Evolutionary conservation across 2,797 vertebrate genomes (phyloP).

Genomic region (Galagoides demidoff): DNA sequence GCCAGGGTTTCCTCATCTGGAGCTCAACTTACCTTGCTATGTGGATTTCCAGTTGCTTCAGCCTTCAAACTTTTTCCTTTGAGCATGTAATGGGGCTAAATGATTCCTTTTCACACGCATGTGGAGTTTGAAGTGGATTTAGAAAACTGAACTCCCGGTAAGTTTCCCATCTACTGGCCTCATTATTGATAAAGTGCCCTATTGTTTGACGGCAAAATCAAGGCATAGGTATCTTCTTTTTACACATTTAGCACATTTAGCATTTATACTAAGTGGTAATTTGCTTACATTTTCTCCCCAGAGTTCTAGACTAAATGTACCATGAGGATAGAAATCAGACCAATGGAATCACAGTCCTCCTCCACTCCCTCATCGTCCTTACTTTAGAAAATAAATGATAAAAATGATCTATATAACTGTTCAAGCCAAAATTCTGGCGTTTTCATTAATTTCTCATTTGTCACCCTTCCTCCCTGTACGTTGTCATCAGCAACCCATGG

Average conservation of each 20-base stretch:
- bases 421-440: neutral
- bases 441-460: neutral
- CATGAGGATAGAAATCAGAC: neutral
- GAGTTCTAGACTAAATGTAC: neutral
- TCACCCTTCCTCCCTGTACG: neutral
- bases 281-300: neutral
- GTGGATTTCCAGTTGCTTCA: neutral
- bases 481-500: neutral
- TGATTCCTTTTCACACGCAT: neutral
- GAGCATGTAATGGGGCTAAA: neutral
- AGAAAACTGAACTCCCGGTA: neutral
- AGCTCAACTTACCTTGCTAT: neutral
- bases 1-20: neutral
- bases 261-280: neutral
- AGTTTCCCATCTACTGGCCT: neutral
- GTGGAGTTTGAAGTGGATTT: neutral
- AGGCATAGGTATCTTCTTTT: neutral
- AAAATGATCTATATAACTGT: neutral
- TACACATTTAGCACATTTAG: neutral
- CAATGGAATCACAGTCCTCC: accelerated
- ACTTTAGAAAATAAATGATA: neutral
- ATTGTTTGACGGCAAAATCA: neutral
- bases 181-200: neutral
- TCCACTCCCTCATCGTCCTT: neutral
- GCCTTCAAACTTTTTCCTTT: neutral